Base-by-base conservation (phyloP, 1,140 invertebrate genomes). In the Drosophila albomicans region DNA sequence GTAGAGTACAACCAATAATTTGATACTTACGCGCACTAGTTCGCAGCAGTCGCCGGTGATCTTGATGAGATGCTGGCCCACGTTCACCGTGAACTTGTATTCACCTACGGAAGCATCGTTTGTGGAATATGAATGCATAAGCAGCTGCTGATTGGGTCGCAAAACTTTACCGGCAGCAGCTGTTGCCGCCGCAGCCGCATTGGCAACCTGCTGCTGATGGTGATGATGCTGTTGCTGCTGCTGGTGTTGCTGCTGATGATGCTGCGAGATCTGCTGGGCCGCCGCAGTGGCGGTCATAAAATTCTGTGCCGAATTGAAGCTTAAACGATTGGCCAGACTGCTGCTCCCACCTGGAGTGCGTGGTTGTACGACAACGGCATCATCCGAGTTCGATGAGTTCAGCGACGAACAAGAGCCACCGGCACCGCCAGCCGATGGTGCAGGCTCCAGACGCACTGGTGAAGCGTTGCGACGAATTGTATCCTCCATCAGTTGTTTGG, bases 391-490 rank as follows among this genome's bases (percentile, higher is more conserved):
- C 74, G 95, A 95, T 63, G 96, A 96, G 88, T 96, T 96, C 20
- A 97, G 84, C 93, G 96, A 93, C 93, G 95, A 93, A 94, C 95
- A 93, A 90, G 94, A 93, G 92, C 94, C 92, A 92, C 94, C 86
- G 3, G 74, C 75, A 41, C 78, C 78, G 15, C 87, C 88, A 15
- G 75, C 88, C 25, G 66, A 78, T 61, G 86, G 86, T 57, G 79
- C 93, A 38, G 94, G 94, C 75, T 95, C 95, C 62, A 95, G 92
- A 82, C 96, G 94, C 63, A 98, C 96, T 49, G 97, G 97, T 28
- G 97, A 98, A 69, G 97, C 97, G 94, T 98, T 98, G 89, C 97
- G 95, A 80, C 96, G 95, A 70, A 98, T 98, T 46, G 97, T 98
- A 91, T 98, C 97, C 93, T 98, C 97, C 87, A 98, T 98, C 84